Percentiles rank a stretch among this genome's conserved stretches.
phyloP scores from a whole-genome alignment of 2,797 vertebrate genomes.

The Xiphorhynchus erythropygius region DNA sequence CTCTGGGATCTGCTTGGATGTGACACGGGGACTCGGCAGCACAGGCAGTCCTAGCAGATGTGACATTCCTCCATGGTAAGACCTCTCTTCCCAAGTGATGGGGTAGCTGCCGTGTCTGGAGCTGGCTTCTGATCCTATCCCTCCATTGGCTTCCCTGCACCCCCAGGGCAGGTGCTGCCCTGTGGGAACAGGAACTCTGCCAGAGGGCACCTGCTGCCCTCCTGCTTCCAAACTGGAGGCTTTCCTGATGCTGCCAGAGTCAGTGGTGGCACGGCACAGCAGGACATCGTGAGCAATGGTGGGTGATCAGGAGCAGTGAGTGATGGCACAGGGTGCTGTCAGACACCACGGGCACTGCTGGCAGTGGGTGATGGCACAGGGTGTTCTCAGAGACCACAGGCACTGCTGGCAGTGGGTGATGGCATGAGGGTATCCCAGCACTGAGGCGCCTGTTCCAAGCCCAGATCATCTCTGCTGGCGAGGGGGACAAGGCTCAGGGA shows the following conservation, averaged over 20 bases:
- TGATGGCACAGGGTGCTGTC: neutral
- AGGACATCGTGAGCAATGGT: neutral
- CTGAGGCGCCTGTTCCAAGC: neutral
- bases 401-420: neutral
- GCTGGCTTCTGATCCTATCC: neutral
- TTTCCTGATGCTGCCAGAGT: neutral
- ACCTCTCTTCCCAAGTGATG: neutral
- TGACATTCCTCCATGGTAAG: constrained; percentile 48
- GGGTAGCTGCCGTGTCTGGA: neutral
- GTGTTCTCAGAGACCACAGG: neutral
- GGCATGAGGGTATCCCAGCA: neutral
- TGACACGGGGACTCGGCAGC: neutral
- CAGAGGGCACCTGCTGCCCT: neutral
- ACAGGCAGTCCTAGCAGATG: neutral
- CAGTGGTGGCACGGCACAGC: rapidly evolving
- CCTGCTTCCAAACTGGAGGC: rapidly evolving
- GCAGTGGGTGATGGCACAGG: neutral
- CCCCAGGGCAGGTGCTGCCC: neutral
- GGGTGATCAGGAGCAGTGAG: neutral
- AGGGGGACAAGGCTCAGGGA: neutral
- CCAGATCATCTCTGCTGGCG: neutral
- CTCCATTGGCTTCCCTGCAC: rapidly evolving
- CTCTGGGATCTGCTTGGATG: constrained; percentile 38
- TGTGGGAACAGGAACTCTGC: neutral
- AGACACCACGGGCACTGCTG: neutral